Conservation (phyloP, 2,113 vertebrate genomes). For the Mirounga angustirostris region DNA sequence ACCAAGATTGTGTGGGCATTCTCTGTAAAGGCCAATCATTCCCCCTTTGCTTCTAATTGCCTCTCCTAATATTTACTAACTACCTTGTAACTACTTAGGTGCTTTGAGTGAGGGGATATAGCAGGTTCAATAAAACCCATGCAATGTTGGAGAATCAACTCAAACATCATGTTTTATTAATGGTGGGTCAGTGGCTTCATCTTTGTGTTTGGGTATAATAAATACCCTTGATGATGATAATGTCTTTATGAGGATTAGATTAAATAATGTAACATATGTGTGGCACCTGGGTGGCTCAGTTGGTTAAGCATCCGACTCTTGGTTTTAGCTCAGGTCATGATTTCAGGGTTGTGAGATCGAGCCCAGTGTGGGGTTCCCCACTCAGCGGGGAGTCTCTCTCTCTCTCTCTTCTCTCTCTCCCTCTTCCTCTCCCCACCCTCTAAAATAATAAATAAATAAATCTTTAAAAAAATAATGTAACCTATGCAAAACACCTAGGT, state of each 20-base stretch:
- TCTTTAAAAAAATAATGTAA: not conserved
- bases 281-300: too few species aligned
- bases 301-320: too few species aligned
- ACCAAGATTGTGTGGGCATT: not conserved
- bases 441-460: too few species aligned
- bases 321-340: too few species aligned
- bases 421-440: too few species aligned
- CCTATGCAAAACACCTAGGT: not conserved
- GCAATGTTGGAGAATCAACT: not conserved
- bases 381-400: too few species aligned
- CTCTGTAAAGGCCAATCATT: not conserved
- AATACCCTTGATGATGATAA: not conserved
- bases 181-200: not conserved
- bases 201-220: slow-evolving; percentile 11
- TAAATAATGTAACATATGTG: slow-evolving; percentile 10
- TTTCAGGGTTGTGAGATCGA: too few species aligned
- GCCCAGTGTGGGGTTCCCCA: too few species aligned
- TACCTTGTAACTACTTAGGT: not conserved
- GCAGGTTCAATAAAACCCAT: slow-evolving; percentile 33
- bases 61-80: not conserved
- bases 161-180: not conserved
- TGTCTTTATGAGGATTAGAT: slow-evolving; percentile 34
- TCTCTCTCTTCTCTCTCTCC: too few species aligned
- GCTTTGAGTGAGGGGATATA: not conserved
- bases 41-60: not conserved